Conservation (phyloP, 2,888 invertebrate species). For the Lasioglossum morio region DNA sequence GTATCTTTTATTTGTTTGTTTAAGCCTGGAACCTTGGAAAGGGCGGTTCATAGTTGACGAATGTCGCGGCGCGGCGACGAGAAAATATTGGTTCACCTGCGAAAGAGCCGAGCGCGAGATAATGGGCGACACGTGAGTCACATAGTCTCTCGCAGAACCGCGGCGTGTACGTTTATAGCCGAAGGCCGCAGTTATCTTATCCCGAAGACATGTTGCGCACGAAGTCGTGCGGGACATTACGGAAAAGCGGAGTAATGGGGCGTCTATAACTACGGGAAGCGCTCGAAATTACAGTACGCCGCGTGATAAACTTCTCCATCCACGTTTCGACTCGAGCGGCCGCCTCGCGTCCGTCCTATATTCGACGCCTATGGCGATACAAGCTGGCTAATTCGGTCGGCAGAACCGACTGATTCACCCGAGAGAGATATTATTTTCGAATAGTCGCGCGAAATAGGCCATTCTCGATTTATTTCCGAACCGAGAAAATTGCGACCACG, state of each 20-base stretch:
- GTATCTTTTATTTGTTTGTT: background rate
- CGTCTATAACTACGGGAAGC: background rate
- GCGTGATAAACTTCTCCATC: slow-evolving; percentile 15
- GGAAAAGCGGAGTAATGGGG: slow-evolving; percentile 13
- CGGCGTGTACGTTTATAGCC: background rate
- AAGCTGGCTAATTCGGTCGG: slow-evolving; percentile 10
- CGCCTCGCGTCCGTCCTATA: slow-evolving; percentile 26
- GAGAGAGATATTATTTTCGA: slow-evolving; percentile 22
- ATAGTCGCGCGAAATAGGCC: slow-evolving; percentile 16
- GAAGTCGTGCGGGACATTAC: slow-evolving; percentile 4
- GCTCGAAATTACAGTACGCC: slow-evolving; percentile 13
- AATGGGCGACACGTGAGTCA: background rate
- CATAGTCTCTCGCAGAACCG: background rate
- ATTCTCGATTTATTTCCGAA: slow-evolving; percentile 17
- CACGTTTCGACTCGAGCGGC: slow-evolving; percentile 12
- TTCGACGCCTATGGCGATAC: slow-evolving; percentile 6
- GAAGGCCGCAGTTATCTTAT: slow-evolving; percentile 36
- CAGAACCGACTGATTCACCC: slow-evolving; percentile 22
- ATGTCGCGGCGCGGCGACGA: background rate
- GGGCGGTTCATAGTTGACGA: background rate
- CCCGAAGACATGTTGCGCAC: slow-evolving; percentile 22
- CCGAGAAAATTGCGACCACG: slow-evolving; percentile 21
- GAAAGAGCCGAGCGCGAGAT: background rate
- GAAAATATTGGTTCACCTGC: background rate
- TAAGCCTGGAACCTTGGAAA: background rate